Base-by-base conservation (phyloP, 1,140 invertebrate species). In the Bombus cullumanus region DNA sequence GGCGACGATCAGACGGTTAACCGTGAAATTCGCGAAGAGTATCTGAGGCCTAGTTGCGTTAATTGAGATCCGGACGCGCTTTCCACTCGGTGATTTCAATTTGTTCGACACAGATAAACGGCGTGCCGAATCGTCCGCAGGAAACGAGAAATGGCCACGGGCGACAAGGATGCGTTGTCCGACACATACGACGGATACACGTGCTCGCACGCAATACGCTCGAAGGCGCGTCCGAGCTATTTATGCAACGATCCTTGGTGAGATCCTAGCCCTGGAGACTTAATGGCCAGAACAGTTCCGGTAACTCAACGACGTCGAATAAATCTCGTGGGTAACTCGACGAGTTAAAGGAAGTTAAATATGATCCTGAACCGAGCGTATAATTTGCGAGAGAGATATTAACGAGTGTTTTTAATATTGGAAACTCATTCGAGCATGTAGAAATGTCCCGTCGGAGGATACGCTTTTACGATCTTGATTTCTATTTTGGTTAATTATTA, bases 21-120 rank as follows among this genome's bases (percentile, higher is more conserved):
- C 28, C 34, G 12, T 25, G 79, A 71, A 80, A 81, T 87, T 81
- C 59, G 59, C 59, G 53, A 72, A 41, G 64, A 69, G 31, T 31
- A 8, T 34, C 18, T 8, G 59, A 62, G 68, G 53, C 15, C 87
- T 88, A 86, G 83, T 47, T 74, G 84, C 89, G 88, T 90, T 91
- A 91, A 91, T 90, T 89, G 79, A 86, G 84, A 85, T 85, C 75
- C 81, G 73, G 75, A 86, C 74, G 85, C 83, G 71, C 73, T 87
- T 91, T 83, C 76, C 86, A 85, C 37, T 86, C 83, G 71, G 68
- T 72, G 81, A 86, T 91, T 91, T 90, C 89, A 90, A 90, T 91
- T 89, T 83, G 86, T 86, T 79, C 85, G 87, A 81, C 57, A 79
- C 59, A 59, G 47, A 5, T 68, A 68, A 81, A 71, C 43, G 59